Percentiles rank a stretch among this genome's conserved stretches.
Evolutionary conservation across 2,888 invertebrate genomes (phyloP).

Genomic region (Drosophila atroscutellata): DNA sequence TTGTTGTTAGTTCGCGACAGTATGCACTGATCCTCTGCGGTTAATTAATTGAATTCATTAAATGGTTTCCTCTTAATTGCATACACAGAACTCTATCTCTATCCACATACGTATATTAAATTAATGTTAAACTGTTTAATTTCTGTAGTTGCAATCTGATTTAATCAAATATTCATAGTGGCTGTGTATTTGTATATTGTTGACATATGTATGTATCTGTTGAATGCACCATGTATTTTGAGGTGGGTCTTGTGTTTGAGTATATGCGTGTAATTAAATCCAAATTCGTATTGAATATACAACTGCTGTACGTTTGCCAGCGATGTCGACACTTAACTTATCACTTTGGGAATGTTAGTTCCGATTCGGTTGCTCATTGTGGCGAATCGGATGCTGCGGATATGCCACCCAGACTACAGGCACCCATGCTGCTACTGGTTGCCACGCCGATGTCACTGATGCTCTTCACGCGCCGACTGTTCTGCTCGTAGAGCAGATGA

Average conservation of each 20-base stretch:
- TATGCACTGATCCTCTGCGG: conserved; percentile 9
- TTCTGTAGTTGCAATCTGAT: conserved; percentile 47
- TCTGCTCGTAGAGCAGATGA: conserved; percentile 82
- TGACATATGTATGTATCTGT: conserved; percentile 55
- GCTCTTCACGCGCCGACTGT: conserved; percentile 84
- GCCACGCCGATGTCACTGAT: conserved; percentile 84
- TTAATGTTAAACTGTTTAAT: conserved; percentile 22
- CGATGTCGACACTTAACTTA: conserved; percentile 38
- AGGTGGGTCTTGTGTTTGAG: conserved; percentile 67
- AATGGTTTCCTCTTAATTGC: conserved; percentile 27
- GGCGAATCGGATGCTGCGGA: conserved; percentile 81
- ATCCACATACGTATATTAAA: conserved; percentile 9
- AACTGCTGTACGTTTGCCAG: conserved; percentile 32
- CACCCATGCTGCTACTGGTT: conserved; percentile 66
- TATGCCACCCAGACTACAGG: conserved; percentile 69
- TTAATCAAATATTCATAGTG: conserved; percentile 51
- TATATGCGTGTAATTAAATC: conserved; percentile 36
- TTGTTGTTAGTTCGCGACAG: conserved; percentile 32
- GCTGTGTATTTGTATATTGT: conserved; percentile 32
- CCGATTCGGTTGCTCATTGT: conserved; percentile 64
- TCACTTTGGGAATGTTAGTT: conserved; percentile 51
- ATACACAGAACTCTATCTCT: conserved; percentile 37
- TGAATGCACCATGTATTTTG: conserved; percentile 41
- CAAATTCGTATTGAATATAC: conserved; percentile 20
- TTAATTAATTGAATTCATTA: conserved; percentile 56